Base-by-base conservation (phyloP, 2,797 vertebrate species). In the Pseudomugil tenellus region DNA sequence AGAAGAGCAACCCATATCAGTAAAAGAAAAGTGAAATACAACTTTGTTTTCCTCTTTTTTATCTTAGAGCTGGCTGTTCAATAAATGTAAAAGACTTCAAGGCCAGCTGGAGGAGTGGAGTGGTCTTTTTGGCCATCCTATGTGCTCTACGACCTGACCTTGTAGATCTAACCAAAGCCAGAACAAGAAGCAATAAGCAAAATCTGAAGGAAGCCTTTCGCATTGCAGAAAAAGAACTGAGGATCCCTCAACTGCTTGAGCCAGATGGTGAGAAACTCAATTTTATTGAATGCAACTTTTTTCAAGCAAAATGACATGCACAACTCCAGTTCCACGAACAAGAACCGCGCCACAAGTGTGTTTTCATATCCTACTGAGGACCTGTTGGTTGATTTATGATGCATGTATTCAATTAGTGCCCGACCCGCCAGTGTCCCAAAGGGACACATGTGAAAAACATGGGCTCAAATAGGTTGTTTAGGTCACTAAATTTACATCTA, bases 181-280 rank as follows among this genome's bases (percentile, higher is more conserved):
- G 91, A 85, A 90, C 85, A 48, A 92, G 94, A 78, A 95, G 95
- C 84, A 97, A 96, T 91, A 94, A 80, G 79, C 96, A 98, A 84
- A 99, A 98, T 80, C 93, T 99, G 79, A 93, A 94, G 73, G 96
- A 96, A 61, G 97, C 97, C 7, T 99, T 99, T 63, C 70, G 74
- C 62, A 87, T 95, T 1, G 97, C 98, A 16, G 97, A 98, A 78
- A 79, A 17, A 41, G 96, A 97, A 77, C 86, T 99, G 66, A 93
- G 91, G 68, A 97, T 99, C 69, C 97, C 98, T 62, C 91, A 85
- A 9, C 89, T 99, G 69, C 93, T 99, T 78, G 97, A 99, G 67
- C 94, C 97, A 0, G 94, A 96, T 71, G 97, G 98, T 59, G 28
- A 23, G 8, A n/a, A 2, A 25, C 10, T 9, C 16, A 8, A 10